A percentile compares a stretch with the other conserved stretches of the same genome.
Evolutionary conservation across 2,797 vertebrate species (phyloP).

Genomic region (Scleropages formosus): DNA sequence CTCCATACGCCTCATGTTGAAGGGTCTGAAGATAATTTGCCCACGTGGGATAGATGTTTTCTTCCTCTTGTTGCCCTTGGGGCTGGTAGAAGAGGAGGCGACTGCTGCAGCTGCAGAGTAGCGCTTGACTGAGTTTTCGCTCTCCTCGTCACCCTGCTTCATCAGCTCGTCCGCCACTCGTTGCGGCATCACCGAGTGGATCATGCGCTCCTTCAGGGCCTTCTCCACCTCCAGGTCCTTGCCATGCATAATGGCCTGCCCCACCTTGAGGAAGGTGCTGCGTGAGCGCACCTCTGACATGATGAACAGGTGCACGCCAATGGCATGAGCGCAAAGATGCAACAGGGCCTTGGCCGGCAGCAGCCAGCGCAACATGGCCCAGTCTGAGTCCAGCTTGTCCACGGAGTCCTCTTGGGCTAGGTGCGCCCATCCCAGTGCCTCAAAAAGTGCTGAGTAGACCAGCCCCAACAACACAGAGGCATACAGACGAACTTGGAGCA

Average conservation of each 20-base stretch:
- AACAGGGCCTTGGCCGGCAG: slow-evolving; percentile 75
- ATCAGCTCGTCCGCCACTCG: slow-evolving; percentile 91
- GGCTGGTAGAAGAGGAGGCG: slow-evolving; percentile 66
- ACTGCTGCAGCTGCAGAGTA: slow-evolving; percentile 63
- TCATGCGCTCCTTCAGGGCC: slow-evolving; percentile 97
- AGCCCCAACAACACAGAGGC: slow-evolving; percentile 87
- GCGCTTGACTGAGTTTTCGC: slow-evolving; percentile 83
- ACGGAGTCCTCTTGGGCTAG: slow-evolving; percentile 59
- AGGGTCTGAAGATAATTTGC: slow-evolving; percentile 93
- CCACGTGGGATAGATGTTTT: slow-evolving; percentile 93
- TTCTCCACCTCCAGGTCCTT: slow-evolving; percentile 95
- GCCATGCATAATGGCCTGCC: slow-evolving; percentile 95
- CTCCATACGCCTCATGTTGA: slow-evolving; percentile 94
- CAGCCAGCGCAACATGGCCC: slow-evolving; percentile 77
- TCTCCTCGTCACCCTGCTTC: slow-evolving; percentile 95
- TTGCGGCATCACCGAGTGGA: slow-evolving; percentile 94
- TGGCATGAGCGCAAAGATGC: slow-evolving; percentile 87
- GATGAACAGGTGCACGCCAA: slow-evolving; percentile 91
- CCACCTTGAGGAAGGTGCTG: slow-evolving; percentile 96
- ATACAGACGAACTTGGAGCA: slow-evolving; percentile 91
- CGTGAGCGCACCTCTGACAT: slow-evolving; percentile 95
- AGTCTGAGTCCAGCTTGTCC: slow-evolving; percentile 39
- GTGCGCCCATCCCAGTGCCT: slow-evolving; percentile 82
- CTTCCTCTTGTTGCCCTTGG: slow-evolving; percentile 86
- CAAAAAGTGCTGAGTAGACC: slow-evolving; percentile 86